phyloP scores from a whole-genome alignment of 2,888 invertebrate species.

The Papilio demoleus region DNA sequence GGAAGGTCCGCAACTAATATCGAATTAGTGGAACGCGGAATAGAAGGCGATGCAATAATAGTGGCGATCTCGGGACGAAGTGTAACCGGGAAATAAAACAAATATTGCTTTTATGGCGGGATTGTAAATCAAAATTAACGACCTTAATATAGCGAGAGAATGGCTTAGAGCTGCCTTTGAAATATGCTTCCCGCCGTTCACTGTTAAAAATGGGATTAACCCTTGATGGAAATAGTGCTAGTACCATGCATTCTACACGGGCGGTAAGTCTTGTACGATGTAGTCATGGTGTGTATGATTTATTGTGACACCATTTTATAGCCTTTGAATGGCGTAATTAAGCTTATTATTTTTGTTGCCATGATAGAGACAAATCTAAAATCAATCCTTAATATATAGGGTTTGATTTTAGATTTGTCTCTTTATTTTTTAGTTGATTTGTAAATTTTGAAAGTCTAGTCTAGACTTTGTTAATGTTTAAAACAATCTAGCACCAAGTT shows the following conservation, averaged over 20 bases:
- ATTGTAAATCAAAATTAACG: constrained; percentile 84
- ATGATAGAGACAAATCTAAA: no score
- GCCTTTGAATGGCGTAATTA: constrained; percentile 37
- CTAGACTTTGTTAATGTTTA: no score
- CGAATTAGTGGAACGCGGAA: constrained; percentile 73
- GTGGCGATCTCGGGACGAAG: constrained; percentile 69
- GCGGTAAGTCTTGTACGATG: constrained; percentile 52
- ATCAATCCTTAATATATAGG: constrained; percentile 5
- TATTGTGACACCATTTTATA: constrained; percentile 46
- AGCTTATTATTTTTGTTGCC: neutral
- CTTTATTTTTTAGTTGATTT: no score
- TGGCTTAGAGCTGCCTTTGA: constrained; percentile 80
- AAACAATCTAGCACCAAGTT: no score
- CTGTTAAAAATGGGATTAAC: constrained; percentile 83
- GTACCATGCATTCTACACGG: constrained; percentile 66
- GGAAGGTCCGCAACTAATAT: constrained; percentile 69
- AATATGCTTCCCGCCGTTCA: constrained; percentile 80
- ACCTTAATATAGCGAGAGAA: constrained; percentile 81
- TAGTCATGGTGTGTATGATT: constrained; percentile 61
- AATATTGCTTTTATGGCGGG: constrained; percentile 82
- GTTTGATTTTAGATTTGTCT: neutral
- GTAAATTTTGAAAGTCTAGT: no score
- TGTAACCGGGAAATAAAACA: constrained; percentile 79
- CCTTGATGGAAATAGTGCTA: constrained; percentile 81
- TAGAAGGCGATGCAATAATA: constrained; percentile 67